Evolutionary conservation across 37 sponge, comb jelly and placozoan genomes (phyloP).

Genomic region (Dysidea cf. avara): DNA sequence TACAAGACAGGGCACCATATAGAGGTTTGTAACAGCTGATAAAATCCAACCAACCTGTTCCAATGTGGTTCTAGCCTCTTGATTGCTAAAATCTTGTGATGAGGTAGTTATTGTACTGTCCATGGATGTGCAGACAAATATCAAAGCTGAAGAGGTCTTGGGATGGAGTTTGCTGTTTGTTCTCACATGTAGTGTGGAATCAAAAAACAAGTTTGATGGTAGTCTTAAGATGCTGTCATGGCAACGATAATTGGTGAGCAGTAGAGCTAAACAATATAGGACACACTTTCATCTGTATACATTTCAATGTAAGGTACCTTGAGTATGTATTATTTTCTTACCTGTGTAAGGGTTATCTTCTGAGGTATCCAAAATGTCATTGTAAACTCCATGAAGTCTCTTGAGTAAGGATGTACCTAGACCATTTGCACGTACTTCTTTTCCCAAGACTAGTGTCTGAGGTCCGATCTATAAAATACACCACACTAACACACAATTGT

Average conservation of each 20-base stretch:
- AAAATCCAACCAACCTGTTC: too few relatives aligned
- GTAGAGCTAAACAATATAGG: slow-evolving; percentile 14
- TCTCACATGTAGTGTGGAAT: slow-evolving; percentile 40
- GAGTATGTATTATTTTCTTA: too few relatives aligned
- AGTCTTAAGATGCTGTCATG: slow-evolving; percentile 50
- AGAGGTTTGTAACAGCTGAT: too few relatives aligned
- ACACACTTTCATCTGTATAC: too few relatives aligned
- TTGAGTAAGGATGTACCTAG: slow-evolving; percentile 52
- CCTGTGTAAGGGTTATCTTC: too few relatives aligned
- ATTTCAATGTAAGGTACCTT: too few relatives aligned
- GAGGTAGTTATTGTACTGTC: too few relatives aligned
- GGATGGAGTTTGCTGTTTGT: slow-evolving; percentile 22
- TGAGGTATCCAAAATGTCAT: neutral
- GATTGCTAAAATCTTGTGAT: too few relatives aligned
- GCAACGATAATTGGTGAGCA: slow-evolving; percentile 64
- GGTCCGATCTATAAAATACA: slow-evolving; percentile 60
- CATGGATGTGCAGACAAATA: slow-evolving; percentile 27
- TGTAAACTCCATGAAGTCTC: slow-evolving; percentile 39
- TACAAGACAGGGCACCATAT: slow-evolving; percentile 13
- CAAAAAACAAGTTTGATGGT: slow-evolving; percentile 66
- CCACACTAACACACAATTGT: too few relatives aligned
- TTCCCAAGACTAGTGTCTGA: slow-evolving; percentile 53
- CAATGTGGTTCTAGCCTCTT: too few relatives aligned
- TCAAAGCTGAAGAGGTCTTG: slow-evolving; percentile 5
- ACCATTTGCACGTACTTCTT: slow-evolving; percentile 41